Evolutionary conservation across 1,140 invertebrate genomes (phyloP).

Genomic region (Sminthurinus signatus): DNA sequence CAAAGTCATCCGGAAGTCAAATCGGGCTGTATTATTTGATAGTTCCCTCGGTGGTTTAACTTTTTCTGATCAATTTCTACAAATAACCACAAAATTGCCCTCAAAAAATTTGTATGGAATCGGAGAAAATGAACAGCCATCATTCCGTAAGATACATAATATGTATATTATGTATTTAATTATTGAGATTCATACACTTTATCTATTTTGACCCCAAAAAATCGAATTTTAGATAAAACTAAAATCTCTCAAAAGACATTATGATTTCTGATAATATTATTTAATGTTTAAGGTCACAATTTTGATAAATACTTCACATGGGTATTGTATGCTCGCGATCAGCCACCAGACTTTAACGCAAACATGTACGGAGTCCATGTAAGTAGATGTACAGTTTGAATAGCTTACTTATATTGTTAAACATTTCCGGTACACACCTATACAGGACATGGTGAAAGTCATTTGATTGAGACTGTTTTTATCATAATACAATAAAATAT

Average conservation of each 20-base stretch:
- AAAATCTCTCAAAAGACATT: too few species aligned
- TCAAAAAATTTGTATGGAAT: conserved; percentile 49
- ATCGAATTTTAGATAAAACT: too few species aligned
- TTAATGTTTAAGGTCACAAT: conserved; percentile 17
- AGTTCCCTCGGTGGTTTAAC: conserved; percentile 56
- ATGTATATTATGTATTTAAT: too few species aligned
- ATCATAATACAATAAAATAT: neutral
- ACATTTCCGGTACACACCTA: too few species aligned
- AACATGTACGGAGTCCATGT: conserved; percentile 38
- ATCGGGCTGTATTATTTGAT: conserved; percentile 31
- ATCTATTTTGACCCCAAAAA: too few species aligned
- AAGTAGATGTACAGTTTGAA: neutral
- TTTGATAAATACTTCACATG: conserved; percentile 21
- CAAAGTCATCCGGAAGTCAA: conserved; percentile 25
- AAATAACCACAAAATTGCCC: conserved; percentile 65
- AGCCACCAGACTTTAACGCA: conserved; percentile 13
- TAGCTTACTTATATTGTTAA: neutral
- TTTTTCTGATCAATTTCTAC: conserved; percentile 76
- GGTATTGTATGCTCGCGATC: conserved; percentile 24
- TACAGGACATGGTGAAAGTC: neutral
- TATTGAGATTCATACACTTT: too few species aligned
- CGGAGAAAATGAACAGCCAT: conserved; percentile 47
- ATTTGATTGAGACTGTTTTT: neutral
- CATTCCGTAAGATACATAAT: too few species aligned
- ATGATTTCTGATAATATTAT: too few species aligned